Base-by-base conservation (phyloP, 2,888 invertebrate genomes). In the Phortica magna region DNA sequence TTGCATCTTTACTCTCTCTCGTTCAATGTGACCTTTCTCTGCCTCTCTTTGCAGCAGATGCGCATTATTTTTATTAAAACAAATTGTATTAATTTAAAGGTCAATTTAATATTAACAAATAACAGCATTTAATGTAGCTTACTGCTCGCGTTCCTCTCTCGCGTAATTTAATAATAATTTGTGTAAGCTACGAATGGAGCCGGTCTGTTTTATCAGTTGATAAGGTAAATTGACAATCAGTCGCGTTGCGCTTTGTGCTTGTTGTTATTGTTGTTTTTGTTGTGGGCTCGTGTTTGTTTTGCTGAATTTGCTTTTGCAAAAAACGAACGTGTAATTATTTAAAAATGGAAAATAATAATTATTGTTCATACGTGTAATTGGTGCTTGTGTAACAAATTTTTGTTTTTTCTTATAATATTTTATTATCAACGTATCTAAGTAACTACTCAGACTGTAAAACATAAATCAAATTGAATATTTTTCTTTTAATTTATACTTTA, bases 151-250 rank as follows among this genome's bases (percentile, higher is more conserved):
- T 17, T 48, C 17, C 7, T 19, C 14, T 17, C 14, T 55, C 17
- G 31, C 22, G 17, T 61, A 19, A 61, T 61, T 61, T 9, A 7
- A 19, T 61, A n/a, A n/a, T n/a, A n/a, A n/a, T 61, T 1, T 61
- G 22, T 61, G 10, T 17, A 22, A 17, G 9, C 10, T 7, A 61
- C 10, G 10, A 61, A 61, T 67, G 42, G n/a, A 67, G 42, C 67
- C 67, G 67, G 67, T 67, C 9, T 67, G 17, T 43, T 67, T 67
- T 67, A 67, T 67, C 67, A 67, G n/a, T 67, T 67, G 67, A 67
- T 67, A 67, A 67, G 67, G 42, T 10, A 17, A 65, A n/a, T 65
- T 14, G 2, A 31, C 7, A 17, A 7, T 61, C 22, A 22, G 7
- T 59, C 17, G 59, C 61, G 19, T 22, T 61, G 19, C 61, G 61